Base-by-base conservation (phyloP, 2,797 vertebrate species). In the Harpagifer antarcticus region DNA sequence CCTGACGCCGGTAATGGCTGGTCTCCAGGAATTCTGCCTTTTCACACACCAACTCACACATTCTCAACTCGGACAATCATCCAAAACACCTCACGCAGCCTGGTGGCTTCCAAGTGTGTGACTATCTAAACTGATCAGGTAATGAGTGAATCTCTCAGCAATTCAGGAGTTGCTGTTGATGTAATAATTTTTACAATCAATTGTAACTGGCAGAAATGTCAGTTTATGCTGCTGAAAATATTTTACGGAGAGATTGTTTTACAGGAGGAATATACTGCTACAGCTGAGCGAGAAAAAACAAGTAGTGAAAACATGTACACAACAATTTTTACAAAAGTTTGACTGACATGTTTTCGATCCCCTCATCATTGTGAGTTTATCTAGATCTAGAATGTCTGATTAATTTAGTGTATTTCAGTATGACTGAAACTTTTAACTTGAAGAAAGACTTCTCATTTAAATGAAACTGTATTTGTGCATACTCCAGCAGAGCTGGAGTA, bases 41-140 rank as follows among this genome's bases (percentile, higher is more conserved):
- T 72, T 92, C 88, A 90, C 87, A 92, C 90, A 88, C 17, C 81
- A 80, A 67, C 88, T 87, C 80, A 55, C 83, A 83, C 68, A 87
- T 76, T 71, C 57, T 77, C 60, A 59, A 82, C 78, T 83, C 84
- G 84, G 84, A 88, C 79, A 87, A 85, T 81, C 73, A 63, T 86
- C 76, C 81, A 84, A 78, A 49, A 66, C 52, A 70, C 59, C 56
- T 81, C 69, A n/a, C 37, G 54, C 75, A 60, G 66, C 76, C 52
- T 65, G 19, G 43, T n/a, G 40, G 43, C 65, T 73, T 61, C 58
- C 70, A 42, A 14, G 47, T 17, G 64, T 62, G 60, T 23, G 54
- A 74, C 71, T 64, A 52, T 71, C 62, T 74, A 42, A 78, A 68
- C 63, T 77, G 9, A 72, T 67, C 57, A 67, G 45, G 19, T 45